Base-by-base conservation (phyloP, 1,140 invertebrate genomes). In the Penaeus vannamei region DNA sequence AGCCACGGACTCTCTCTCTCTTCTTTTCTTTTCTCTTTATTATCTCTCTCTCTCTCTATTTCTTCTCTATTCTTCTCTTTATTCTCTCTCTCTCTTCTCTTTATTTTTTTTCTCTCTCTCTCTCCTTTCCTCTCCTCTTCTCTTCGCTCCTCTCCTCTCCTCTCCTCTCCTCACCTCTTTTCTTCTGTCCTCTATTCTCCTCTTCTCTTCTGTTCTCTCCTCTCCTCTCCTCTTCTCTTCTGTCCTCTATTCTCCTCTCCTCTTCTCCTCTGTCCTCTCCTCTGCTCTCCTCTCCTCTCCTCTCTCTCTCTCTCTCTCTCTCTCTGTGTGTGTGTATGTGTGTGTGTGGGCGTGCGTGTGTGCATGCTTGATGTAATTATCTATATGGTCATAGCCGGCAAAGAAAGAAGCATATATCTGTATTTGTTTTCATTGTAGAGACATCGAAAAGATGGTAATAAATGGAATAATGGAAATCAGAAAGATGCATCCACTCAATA, bases 11-110 rank as follows among this genome's bases (percentile, higher is more conserved):
- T 64, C 53, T 59, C 12, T n/a, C 29, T 79, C 20, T 53, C 36
- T 20, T 19, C 17, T 2, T 86, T 59, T 22, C 46, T n/a, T 10
- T 53, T 60, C 61, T 22, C 23, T 29, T 19, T 60, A 46, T 53
- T 61, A 19, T 87, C 42, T 59, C 77, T 85, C 46, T 84, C 61
- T 61, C 32, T 83, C 42, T 88, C 12, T 61, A 61, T 64, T 4
- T 64, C 10, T 62, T 5, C 62, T 53, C 32, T 12, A 26, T 64
- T 84, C 20, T 84, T 4, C 29, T 64, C 46, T 29, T 61, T 22
- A 7, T 8, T 36, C 23, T 79, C 32, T 79, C 76, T 79, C 32
- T 36, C 76, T 3, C 32, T 79, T 32, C 17, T 32, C 32, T 32
- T 29, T 29, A 22, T 32, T 77, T 22, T 3, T 17, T 79, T 22